A percentile compares a stretch with the other conserved stretches of the same genome.
phyloP scores from a whole-genome alignment of 37 sponge, comb jelly and placozoan genomes.

The Agelas oroides region DNA sequence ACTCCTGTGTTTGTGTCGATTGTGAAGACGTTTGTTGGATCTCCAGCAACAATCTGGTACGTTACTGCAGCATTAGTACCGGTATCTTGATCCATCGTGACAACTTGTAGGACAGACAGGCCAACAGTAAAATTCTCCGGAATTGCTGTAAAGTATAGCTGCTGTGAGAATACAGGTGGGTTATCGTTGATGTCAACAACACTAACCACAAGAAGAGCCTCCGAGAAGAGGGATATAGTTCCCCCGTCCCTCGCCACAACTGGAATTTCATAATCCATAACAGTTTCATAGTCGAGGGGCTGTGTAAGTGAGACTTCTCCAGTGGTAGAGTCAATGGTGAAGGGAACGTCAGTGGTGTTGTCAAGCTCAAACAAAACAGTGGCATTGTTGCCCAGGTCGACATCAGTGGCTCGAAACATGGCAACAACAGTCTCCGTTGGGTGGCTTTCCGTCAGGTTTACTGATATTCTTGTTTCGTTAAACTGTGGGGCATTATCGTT shows the following conservation, averaged over 20 bases:
- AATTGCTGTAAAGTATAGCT: slow-evolving; percentile 40
- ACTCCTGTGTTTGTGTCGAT: slow-evolving; percentile 40
- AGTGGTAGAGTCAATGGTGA: slow-evolving; percentile 52
- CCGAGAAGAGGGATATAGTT: slow-evolving; percentile 26
- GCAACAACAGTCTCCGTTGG: slow-evolving; percentile 33
- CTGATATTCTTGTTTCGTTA: not conserved
- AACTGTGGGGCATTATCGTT: slow-evolving; percentile 83
- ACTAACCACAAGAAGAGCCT: slow-evolving; percentile 16
- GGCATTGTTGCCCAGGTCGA: slow-evolving; percentile 59
- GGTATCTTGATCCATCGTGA: slow-evolving; percentile 67
- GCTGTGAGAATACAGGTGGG: slow-evolving; percentile 50
- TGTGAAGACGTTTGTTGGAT: not conserved
- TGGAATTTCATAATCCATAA: slow-evolving; percentile 8
- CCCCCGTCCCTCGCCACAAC: slow-evolving; percentile 73
- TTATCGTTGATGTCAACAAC: slow-evolving; percentile 60
- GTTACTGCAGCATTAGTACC: slow-evolving; percentile 67
- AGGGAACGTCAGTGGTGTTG: not conserved
- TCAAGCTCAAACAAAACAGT: slow-evolving; percentile 3
- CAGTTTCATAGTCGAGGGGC: slow-evolving; percentile 63
- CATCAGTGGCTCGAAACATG: slow-evolving; percentile 51
- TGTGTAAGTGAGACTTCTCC: slow-evolving; percentile 49
- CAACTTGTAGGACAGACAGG: slow-evolving; percentile 28
- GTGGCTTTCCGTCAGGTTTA: slow-evolving; percentile 27
- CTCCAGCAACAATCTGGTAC: slow-evolving; percentile 40
- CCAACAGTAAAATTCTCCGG: slow-evolving; percentile 25